Base-by-base conservation (phyloP, 2,888 invertebrate genomes). In the Cryptus viduatorius region DNA sequence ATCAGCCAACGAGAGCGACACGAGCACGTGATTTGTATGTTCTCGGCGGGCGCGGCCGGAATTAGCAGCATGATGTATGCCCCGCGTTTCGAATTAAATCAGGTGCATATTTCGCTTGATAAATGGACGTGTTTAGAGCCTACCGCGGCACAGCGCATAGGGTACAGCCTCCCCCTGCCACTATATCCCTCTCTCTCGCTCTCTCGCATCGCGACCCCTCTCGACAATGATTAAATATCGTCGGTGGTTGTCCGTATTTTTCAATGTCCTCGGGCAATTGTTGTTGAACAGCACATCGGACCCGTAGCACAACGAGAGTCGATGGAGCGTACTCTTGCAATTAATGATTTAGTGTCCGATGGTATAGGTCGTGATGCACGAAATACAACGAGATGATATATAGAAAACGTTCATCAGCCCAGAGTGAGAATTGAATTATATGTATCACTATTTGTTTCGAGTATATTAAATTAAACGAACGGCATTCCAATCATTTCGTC, bases 61-160 rank as follows among this genome's bases (percentile, higher is more conserved):
- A 89, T 90, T 89, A 90, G 88, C 86, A 84, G 71, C 79, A 76
- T 88, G 89, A 90, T 90, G 88, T 90, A 87, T 84, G 88, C 86
- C 79, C 79, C 88, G 85, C 86, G 88, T 90, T 90, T 88, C 84
- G 88, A 88, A 90, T 90, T 89, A 88, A 91, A 90, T 91, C 90
- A 89, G 86, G 84, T 80, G 86, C 88, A 88, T 87, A 88, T 88
- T 88, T 87, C 86, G 77, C 86, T 73, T 89, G 89, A 91, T 88
- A 90, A 91, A 91, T 89, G 90, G 86, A 85, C 72, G 75, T 77
- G 82, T 85, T 86, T 78, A 86, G 79, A 83, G 83, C 65, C 69
- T 71, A 81, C 75, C 76, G 73, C 78, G 85, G 80, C 82, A 82
- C 79, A 86, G 82, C 82, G 78, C 85, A 61, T 42, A 64, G 75